phyloP scores from a whole-genome alignment of 2,888 invertebrate genomes.

The Hydropsyche betteni region DNA sequence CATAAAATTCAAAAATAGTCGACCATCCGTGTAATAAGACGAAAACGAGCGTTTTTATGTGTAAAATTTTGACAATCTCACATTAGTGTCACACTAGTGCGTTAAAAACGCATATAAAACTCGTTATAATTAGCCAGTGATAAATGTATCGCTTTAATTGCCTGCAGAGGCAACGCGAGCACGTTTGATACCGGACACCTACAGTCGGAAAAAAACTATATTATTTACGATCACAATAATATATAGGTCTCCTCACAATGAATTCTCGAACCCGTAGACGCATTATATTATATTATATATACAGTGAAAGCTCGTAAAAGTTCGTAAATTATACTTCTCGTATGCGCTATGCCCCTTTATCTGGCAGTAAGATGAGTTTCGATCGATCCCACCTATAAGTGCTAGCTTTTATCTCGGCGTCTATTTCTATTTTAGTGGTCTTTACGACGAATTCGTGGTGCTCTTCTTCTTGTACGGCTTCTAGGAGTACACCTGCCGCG shows the following conservation, averaged over 20 bases:
- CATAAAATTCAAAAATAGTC: no score
- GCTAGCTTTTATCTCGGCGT: not conserved
- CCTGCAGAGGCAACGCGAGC: conserved; percentile 10
- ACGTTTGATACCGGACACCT: conserved; percentile 49
- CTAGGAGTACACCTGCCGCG: conserved; percentile 35
- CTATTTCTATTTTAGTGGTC: conserved; percentile 43
- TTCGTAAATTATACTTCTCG: conserved; percentile 22
- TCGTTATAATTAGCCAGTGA: conserved; percentile 23
- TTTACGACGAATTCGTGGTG: conserved; percentile 33
- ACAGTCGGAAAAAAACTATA: not conserved
- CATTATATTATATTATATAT: no score
- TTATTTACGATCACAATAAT: no score
- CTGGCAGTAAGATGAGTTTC: conserved; percentile 42
- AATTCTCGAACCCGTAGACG: not conserved
- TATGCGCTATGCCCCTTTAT: conserved; percentile 41
- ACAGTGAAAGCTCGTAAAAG: conserved; percentile 36
- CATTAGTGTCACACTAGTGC: conserved; percentile 22
- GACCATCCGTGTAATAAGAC: no score
- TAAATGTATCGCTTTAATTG: conserved; percentile 43
- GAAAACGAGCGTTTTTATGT: not conserved
- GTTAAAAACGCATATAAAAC: conserved; percentile 26
- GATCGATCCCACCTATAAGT: conserved; percentile 45
- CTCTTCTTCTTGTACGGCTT: conserved; percentile 15
- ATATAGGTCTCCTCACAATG: no score
- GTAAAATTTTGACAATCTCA: conserved; percentile 29